phyloP scores from a whole-genome alignment of 2,888 invertebrate species.

The Penaeus monodon region DNA sequence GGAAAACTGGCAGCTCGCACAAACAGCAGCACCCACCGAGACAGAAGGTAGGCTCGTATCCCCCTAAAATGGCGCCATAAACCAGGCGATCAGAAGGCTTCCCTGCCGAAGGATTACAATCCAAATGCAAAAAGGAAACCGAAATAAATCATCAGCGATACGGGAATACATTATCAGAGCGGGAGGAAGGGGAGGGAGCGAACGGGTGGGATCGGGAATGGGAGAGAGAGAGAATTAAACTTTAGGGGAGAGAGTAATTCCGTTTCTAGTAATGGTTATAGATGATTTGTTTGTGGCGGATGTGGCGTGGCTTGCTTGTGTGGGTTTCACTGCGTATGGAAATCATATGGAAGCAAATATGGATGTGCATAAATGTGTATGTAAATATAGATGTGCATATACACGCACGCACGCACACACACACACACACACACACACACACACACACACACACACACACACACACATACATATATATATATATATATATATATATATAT shows the following conservation, averaged over 20 bases:
- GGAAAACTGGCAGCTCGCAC: background rate
- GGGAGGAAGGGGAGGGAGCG: conserved; percentile 8
- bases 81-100: conserved; percentile 31
- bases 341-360: no score
- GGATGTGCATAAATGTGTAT: no score
- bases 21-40: background rate
- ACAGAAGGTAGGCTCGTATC: conserved; percentile 24
- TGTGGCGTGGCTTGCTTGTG: no score
- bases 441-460: no score
- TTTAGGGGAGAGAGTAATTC: conserved; percentile 44
- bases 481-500: background rate
- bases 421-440: no score
- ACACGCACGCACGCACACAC: no score
- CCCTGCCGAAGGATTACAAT: conserved; percentile 41
- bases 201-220: conserved; percentile 19
- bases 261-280: conserved; percentile 54
- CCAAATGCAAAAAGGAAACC: conserved; percentile 60
- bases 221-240: conserved; percentile 36
- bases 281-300: conserved; percentile 50
- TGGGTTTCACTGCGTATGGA: no score
- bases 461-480: no score
- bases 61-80: conserved; percentile 44
- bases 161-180: conserved; percentile 53
- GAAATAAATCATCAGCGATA: conserved; percentile 59
- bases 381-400: no score